These are phyloP conservation scores for Orientallactaga bullata DNA, from an alignment of 2,113 vertebrate species.

Conservation along the genomic window DNA sequence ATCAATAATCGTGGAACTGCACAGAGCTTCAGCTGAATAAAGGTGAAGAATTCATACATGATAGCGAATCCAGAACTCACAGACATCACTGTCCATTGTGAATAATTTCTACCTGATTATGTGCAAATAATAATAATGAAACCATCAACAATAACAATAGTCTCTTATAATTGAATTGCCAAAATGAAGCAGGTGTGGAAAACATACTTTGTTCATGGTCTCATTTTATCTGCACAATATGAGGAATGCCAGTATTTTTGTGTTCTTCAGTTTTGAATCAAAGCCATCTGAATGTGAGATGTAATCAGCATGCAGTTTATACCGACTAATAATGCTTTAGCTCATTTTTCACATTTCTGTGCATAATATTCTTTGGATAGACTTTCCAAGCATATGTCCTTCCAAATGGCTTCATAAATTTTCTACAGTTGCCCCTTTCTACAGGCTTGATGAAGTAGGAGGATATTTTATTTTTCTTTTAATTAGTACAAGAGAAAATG, in stretches of 20 bases:
- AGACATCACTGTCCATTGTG: not conserved
- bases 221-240: constrained; percentile 55
- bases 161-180: not conserved
- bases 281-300: constrained; percentile 49
- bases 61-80: not conserved
- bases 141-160: constrained; percentile 34
- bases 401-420: constrained; percentile 62
- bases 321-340: constrained; percentile 56
- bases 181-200: constrained; percentile 39
- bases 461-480: not conserved
- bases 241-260: constrained; percentile 33
- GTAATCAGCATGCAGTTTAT: constrained; percentile 59
- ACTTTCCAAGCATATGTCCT: constrained; percentile 46
- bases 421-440: constrained; percentile 1
- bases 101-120: constrained; percentile 13
- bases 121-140: constrained; percentile 57
- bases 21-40: constrained; percentile 13
- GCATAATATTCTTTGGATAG: constrained; percentile 28
- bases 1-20: constrained; percentile 5
- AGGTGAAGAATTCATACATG: not conserved
- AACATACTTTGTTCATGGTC: constrained; percentile 3
- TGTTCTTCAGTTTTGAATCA: constrained; percentile 49
- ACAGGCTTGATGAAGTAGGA: constrained; percentile 43
- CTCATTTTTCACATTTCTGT: constrained; percentile 59
- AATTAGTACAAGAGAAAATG: constrained; percentile 34